Evolutionary conservation across 2,888 invertebrate genomes (phyloP), one percentile per base, ranked within the genome.

Genomic region (Spicauda simplicius): DNA sequence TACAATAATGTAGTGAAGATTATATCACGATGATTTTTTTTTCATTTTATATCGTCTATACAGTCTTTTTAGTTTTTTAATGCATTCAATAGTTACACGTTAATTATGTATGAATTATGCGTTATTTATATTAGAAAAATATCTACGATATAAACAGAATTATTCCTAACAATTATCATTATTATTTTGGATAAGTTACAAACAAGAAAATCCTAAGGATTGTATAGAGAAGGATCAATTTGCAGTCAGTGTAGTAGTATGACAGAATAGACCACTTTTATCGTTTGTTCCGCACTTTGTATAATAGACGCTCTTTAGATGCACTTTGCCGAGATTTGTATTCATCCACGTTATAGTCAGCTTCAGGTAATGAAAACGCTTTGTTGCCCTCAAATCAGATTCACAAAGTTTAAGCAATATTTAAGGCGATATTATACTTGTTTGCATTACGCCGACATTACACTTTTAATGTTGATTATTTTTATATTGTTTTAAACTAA

Each of bases 331-430:
- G 53, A 72, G 71, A 55, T 66, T 60, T 66, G 65, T 73, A 73
- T 63, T 65, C 58, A 67, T 64, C 54, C 64, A 61, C 54, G 59
- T 41, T 61, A 61, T 61, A 66, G 65, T 63, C 45, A 54, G 37
- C 52, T 37, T 53, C 53, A 18, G 50, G 50, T 7, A 50, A 50
- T 50, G 18, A 18, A 18, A 50, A 50, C 55, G 71, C 61, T 70
- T 64, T 61, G 60, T 69, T 68, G 70, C 69, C 69, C 50, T 66
- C 61, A 71, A 74, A 77, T 74, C 73, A 73, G 73, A 76, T 76
- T 75, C 74, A 72, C 70, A 70, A 71, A 72, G 74, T 72, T 76
- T 76, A 77, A 37, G 37, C 77, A 78, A 79, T 79, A 78, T 80
- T 80, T 78, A 78, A 77, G 76, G 72, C 73, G 76, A 74, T 18